phyloP scores from a whole-genome alignment of 2,113 vertebrate species.

The Gymnocephalus cernua region DNA sequence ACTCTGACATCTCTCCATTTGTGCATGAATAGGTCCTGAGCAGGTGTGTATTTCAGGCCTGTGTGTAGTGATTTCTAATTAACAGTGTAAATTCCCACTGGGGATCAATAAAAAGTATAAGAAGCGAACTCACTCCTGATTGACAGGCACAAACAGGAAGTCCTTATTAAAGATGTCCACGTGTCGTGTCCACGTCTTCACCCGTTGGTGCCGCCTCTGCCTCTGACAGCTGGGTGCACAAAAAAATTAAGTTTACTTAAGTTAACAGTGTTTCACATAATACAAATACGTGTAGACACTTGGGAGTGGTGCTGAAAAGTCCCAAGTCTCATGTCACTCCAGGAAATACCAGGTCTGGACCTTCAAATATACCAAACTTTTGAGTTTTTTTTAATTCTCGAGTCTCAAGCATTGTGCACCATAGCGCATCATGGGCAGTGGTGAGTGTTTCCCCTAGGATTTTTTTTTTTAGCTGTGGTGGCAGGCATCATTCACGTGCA shows the following conservation, averaged over 20 bases:
- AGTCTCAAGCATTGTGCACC: background rate
- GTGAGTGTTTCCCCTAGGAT: no score
- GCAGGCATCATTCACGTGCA: no score
- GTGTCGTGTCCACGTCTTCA: conserved; percentile 96
- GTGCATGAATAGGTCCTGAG: no score
- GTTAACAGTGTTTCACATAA: background rate
- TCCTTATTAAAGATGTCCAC: conserved; percentile 97
- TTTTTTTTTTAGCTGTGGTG: no score
- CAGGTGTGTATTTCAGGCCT: no score
- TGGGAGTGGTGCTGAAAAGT: background rate
- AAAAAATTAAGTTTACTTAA: conserved; percentile 10
- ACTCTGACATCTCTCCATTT: no score
- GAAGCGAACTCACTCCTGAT: conserved; percentile 92
- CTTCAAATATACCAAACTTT: background rate
- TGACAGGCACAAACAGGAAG: conserved; percentile 97
- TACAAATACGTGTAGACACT: background rate
- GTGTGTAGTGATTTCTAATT: no score
- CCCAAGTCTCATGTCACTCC: background rate
- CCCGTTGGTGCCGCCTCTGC: conserved; percentile 92
- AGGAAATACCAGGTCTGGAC: background rate
- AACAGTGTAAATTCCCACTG: no score
- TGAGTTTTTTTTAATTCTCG: background rate
- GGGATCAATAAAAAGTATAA: no score
- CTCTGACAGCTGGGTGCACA: conserved; percentile 83
- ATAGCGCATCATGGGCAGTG: background rate